Conservation (phyloP, 2,797 vertebrate genomes). For the Silurus lanzhouensis region DNA sequence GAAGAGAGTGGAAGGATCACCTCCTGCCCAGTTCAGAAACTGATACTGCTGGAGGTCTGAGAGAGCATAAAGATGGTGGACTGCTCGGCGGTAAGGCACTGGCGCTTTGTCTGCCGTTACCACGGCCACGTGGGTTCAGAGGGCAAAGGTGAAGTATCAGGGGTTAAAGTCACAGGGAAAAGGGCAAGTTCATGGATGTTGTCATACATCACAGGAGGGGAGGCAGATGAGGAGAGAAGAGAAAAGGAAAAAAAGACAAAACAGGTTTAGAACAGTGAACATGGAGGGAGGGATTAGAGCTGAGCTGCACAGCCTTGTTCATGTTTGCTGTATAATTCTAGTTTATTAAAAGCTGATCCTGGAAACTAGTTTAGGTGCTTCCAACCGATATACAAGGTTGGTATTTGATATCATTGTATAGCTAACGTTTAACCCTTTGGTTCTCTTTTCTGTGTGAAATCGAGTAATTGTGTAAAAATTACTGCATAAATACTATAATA, state of each 20-base stretch:
- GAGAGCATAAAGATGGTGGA: slow-evolving; percentile 99
- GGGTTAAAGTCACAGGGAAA: slow-evolving; percentile 66
- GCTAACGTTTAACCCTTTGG: too few species aligned
- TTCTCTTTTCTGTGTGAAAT: too few species aligned
- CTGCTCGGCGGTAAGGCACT: slow-evolving; percentile 93
- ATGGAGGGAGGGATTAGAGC: slow-evolving; percentile 53
- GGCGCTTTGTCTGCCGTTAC: slow-evolving; percentile 86
- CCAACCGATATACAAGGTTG: neutral
- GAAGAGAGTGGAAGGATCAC: slow-evolving; percentile 73
- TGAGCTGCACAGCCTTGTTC: neutral
- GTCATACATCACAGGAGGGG: slow-evolving; percentile 32
- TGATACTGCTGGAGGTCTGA: slow-evolving; percentile 97
- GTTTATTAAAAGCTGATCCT: neutral
- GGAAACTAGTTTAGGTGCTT: neutral
- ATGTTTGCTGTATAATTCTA: neutral
- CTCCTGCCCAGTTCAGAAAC: slow-evolving; percentile 93
- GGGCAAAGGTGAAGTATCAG: slow-evolving; percentile 63
- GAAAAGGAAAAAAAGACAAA: slow-evolving; percentile 64
- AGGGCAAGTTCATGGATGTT: slow-evolving; percentile 36
- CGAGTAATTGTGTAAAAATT: too few species aligned
- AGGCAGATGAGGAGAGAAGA: slow-evolving; percentile 31
- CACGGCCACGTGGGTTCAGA: slow-evolving; percentile 65
- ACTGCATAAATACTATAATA: too few species aligned
- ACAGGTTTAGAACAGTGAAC: slow-evolving; percentile 74
- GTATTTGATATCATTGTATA: too few species aligned